Percentiles rank a stretch among this genome's conserved stretches.
Evolutionary conservation across 1,140 invertebrate genomes (phyloP).

Genomic region (Neoseiulus cucumeris): DNA sequence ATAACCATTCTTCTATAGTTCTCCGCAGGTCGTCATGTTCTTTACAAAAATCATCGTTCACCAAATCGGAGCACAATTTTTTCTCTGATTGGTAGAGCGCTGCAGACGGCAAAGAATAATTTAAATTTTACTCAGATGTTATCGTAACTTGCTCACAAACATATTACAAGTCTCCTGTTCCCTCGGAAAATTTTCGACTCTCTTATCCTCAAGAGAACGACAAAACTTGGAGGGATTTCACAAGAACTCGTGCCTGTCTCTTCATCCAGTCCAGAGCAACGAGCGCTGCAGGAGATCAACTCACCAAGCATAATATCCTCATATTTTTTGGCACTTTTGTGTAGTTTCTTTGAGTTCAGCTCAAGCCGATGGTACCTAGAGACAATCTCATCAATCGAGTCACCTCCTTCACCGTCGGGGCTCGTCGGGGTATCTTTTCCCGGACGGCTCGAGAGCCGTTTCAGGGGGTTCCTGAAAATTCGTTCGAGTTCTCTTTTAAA

Average conservation of each 20-base stretch:
- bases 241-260: too few species aligned
- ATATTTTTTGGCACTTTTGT: constrained; percentile 10
- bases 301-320: constrained; percentile 8
- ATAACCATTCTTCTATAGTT: constrained; percentile 8
- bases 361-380: background rate
- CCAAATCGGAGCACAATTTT: background rate
- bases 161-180: too few species aligned
- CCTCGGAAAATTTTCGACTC: too few species aligned
- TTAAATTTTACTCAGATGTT: too few species aligned
- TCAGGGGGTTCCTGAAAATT: constrained; percentile 1
- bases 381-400: background rate
- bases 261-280: too few species aligned
- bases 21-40: background rate
- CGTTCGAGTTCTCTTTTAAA: too few species aligned
- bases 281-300: too few species aligned
- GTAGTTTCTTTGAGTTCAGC: constrained; percentile 5
- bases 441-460: background rate
- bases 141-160: too few species aligned
- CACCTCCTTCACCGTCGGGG: background rate
- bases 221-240: too few species aligned
- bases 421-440: constrained; percentile 7
- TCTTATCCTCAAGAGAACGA: too few species aligned
- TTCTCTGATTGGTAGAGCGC: background rate
- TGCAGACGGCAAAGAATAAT: background rate
- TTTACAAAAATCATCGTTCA: constrained; percentile 7